Percentiles rank a stretch among this genome's conserved stretches.
Conservation (phyloP, 1,140 invertebrate species). For the Dryas iulia region DNA sequence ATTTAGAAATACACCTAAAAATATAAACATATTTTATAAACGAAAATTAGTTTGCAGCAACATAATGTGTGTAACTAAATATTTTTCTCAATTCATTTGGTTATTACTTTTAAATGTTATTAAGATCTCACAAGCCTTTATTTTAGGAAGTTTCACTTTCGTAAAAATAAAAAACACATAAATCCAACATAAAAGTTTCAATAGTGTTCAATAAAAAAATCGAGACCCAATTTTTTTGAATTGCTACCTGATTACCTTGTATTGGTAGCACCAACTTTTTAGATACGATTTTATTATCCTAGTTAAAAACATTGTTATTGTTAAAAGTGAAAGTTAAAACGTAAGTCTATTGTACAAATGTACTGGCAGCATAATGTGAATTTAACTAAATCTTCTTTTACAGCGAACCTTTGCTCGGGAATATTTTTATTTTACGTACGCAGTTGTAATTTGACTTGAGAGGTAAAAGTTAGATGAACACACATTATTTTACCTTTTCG, state of each 20-base stretch:
- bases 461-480: constrained; percentile 44
- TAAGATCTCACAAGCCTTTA: constrained; percentile 5
- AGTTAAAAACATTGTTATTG: constrained; percentile 42
- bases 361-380: neutral
- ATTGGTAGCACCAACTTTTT: constrained; percentile 6
- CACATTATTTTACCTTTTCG: constrained; percentile 47
- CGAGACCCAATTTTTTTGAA: constrained; percentile 18
- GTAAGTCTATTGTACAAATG: neutral
- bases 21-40: too few relatives aligned
- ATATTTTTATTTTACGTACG: constrained; percentile 20
- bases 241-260: constrained; percentile 23
- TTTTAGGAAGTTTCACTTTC: constrained; percentile 7
- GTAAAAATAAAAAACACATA: neutral
- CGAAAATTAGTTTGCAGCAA: too few relatives aligned
- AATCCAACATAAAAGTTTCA: neutral
- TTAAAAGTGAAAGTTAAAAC: constrained; percentile 61
- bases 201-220: constrained; percentile 9
- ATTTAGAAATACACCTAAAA: too few relatives aligned
- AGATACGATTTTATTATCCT: constrained; percentile 38
- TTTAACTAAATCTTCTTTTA: constrained; percentile 3
- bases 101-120: neutral
- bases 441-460: constrained; percentile 38
- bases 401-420: neutral
- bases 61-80: too few relatives aligned
- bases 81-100: too few relatives aligned